Conservation (phyloP, 2,797 vertebrate species). For the Muraenolepis orangiensis region DNA sequence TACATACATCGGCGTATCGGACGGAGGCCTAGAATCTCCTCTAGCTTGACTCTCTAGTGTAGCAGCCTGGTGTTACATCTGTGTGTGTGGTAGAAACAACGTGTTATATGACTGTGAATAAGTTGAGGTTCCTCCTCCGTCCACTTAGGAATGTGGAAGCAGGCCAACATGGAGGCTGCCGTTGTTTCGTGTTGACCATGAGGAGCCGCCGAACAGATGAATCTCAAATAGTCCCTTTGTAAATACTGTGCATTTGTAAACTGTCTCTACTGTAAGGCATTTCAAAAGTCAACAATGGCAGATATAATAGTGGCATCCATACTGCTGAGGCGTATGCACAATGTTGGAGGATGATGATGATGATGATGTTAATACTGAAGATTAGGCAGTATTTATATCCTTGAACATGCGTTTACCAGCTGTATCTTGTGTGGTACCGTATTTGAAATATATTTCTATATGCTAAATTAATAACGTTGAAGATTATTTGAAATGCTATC, state of each 20-base stretch:
- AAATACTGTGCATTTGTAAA: constrained; percentile 49
- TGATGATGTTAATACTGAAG: constrained; percentile 51
- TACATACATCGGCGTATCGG: neutral
- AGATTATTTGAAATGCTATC: constrained; percentile 58
- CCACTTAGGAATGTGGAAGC: constrained; percentile 22
- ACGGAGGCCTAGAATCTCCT: neutral
- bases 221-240: constrained; percentile 11
- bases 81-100: neutral
- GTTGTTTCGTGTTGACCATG: neutral
- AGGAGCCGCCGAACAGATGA: neutral
- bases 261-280: constrained; percentile 19
- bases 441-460: constrained; percentile 72
- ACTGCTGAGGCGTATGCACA: constrained; percentile 49
- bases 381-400: constrained; percentile 47
- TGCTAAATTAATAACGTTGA: constrained; percentile 42
- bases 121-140: constrained; percentile 11
- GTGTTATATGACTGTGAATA: constrained; percentile 20
- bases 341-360: too few relatives aligned
- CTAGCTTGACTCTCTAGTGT: neutral
- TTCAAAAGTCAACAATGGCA: constrained; percentile 22
- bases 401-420: constrained; percentile 49
- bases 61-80: neutral
- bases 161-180: constrained; percentile 11
- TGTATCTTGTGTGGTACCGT: constrained; percentile 64
- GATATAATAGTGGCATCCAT: constrained; percentile 27